Percentiles rank a stretch among this genome's conserved stretches.
Conservation (phyloP, 2,888 invertebrate species). For the Corbicula japonica region DNA sequence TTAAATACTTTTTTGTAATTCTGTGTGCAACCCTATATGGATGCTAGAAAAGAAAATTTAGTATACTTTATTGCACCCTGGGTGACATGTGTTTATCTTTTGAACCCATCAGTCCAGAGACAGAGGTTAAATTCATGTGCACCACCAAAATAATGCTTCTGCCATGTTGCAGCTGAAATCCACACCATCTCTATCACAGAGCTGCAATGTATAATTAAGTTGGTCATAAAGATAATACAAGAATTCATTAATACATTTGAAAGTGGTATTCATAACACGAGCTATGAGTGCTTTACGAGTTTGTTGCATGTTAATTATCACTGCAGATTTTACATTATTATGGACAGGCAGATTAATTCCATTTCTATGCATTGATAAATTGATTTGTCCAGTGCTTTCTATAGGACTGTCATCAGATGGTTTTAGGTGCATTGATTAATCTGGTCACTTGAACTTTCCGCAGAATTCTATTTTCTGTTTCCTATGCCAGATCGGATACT, state of each 20-base stretch:
- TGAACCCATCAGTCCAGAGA: too few species aligned
- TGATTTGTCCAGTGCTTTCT: constrained; percentile 15
- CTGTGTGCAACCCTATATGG: too few species aligned
- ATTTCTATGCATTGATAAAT: constrained; percentile 19
- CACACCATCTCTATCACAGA: too few species aligned
- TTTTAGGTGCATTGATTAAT: not conserved
- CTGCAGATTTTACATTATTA: not conserved
- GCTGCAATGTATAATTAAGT: too few species aligned
- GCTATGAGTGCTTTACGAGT: constrained; percentile 11
- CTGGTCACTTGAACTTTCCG: constrained; percentile 17
- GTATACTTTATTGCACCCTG: too few species aligned
- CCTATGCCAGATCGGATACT: not conserved
- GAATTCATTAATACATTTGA: constrained; percentile 19
- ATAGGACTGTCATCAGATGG: constrained; percentile 1
- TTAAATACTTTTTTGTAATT: too few species aligned
- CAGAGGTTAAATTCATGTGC: too few species aligned
- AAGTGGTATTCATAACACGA: constrained; percentile 23
- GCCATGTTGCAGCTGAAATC: too few species aligned
- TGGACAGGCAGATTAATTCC: constrained; percentile 11
- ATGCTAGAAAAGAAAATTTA: too few species aligned
- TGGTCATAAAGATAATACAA: too few species aligned
- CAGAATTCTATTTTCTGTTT: not conserved
- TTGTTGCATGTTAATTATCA: constrained; percentile 15
- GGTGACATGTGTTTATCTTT: too few species aligned
- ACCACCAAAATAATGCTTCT: too few species aligned